phyloP scores from a whole-genome alignment of 2,888 invertebrate species.

The Orchesellides sinensis region DNA sequence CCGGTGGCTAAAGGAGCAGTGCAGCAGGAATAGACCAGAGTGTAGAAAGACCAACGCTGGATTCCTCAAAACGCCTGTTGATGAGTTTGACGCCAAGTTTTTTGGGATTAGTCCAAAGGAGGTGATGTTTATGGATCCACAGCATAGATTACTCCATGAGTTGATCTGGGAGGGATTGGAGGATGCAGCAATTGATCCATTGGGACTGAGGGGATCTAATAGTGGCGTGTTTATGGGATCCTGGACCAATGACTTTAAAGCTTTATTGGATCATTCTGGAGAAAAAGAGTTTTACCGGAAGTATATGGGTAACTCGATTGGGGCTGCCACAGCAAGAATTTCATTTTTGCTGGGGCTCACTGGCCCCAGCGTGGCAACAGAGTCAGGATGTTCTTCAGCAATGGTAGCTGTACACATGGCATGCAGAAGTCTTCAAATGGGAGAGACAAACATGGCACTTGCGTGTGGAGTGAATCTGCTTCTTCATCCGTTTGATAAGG shows the following conservation, averaged over 20 bases:
- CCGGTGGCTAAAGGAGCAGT: conserved; percentile 40
- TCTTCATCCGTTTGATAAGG: conserved; percentile 28
- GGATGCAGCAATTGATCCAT: conserved; percentile 42
- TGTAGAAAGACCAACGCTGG: conserved; percentile 50
- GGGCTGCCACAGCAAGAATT: conserved; percentile 54
- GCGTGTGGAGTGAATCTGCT: conserved; percentile 57
- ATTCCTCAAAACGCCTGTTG: conserved; percentile 38
- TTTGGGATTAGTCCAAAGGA: no score
- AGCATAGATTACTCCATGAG: conserved; percentile 42
- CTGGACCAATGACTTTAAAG: conserved; percentile 59
- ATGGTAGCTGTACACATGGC: conserved; percentile 60
- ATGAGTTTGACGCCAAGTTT: no score
- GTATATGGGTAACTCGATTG: conserved; percentile 60
- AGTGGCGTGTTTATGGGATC: conserved; percentile 38
- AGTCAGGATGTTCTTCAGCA: conserved; percentile 55
- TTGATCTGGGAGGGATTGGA: conserved; percentile 50
- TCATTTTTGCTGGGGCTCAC: conserved; percentile 51
- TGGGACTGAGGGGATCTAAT: conserved; percentile 12
- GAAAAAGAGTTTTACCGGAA: conserved; percentile 41
- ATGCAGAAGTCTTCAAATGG: conserved; percentile 17
- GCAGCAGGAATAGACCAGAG: conserved; percentile 27
- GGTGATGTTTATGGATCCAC: conserved; percentile 40
- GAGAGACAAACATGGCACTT: conserved; percentile 48
- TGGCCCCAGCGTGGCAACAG: conserved; percentile 55
- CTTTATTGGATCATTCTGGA: conserved; percentile 25